These are phyloP conservation scores for Cotesia glomerata DNA, from an alignment of 1,140 invertebrate species.

Conservation along the genomic window DNA sequence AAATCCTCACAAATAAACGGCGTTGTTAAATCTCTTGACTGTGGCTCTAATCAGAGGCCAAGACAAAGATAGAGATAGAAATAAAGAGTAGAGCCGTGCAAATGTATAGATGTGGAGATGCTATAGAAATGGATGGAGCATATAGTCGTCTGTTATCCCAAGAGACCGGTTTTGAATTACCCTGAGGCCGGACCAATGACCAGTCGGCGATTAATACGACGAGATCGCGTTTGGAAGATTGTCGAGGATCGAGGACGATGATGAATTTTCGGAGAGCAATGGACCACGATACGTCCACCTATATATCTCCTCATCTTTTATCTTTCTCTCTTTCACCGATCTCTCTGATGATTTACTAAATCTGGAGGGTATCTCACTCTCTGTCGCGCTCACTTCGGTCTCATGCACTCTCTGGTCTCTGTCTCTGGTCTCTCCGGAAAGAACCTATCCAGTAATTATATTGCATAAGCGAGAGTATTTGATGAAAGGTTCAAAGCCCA, in stretches of 20 bases:
- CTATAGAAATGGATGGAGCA: not conserved
- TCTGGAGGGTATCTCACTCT: not conserved
- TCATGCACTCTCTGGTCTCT: not conserved
- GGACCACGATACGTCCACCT: not conserved
- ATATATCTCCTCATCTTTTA: not conserved
- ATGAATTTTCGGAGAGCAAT: conserved; percentile 24
- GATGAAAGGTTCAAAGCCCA: conserved; percentile 38
- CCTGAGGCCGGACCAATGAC: conserved; percentile 16
- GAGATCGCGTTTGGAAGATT: conserved; percentile 26
- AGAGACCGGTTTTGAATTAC: conserved; percentile 9
- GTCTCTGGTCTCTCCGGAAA: conserved; percentile 1
- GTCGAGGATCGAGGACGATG: conserved; percentile 20
- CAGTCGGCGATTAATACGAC: conserved; percentile 24
- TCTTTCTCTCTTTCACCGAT: not conserved
- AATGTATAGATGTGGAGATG: not conserved
- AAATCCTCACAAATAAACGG: not conserved
- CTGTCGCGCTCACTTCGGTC: not conserved
- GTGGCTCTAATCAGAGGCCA: not conserved
- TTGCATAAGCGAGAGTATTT: conserved; percentile 36
- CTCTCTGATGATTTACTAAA: not conserved
- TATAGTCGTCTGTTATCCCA: too few species aligned
- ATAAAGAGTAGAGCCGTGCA: not conserved
- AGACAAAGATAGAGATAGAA: not conserved
- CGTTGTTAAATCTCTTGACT: not conserved
- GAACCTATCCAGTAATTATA: conserved; percentile 34